phyloP scores from a whole-genome alignment of 2,888 invertebrate species.

The Pemphredon lugubris region DNA sequence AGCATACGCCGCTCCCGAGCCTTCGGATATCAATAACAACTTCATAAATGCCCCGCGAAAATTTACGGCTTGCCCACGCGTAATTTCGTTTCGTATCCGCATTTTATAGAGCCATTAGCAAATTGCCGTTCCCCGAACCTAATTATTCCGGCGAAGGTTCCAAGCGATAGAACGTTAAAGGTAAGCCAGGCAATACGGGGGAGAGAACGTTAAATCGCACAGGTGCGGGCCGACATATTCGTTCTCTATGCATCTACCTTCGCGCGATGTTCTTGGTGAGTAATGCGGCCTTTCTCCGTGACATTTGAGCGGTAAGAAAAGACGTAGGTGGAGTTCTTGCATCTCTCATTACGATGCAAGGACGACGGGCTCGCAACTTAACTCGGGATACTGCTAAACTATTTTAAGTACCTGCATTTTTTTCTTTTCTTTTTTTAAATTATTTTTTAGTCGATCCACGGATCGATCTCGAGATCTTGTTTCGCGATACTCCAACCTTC shows the following conservation, averaged over 20 bases:
- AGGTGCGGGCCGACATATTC: constrained; percentile 52
- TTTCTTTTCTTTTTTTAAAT: too few species aligned
- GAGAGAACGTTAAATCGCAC: constrained; percentile 40
- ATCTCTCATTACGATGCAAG: constrained; percentile 66
- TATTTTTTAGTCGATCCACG: too few species aligned
- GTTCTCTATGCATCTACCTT: constrained; percentile 9
- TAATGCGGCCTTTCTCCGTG: constrained; percentile 68
- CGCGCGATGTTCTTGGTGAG: constrained; percentile 51
- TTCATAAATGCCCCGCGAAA: too few species aligned
- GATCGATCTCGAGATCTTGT: too few species aligned
- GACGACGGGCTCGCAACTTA: constrained; percentile 50
- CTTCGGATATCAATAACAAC: too few species aligned
- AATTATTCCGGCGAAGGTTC: constrained; percentile 23
- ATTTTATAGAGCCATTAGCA: constrained; percentile 19
- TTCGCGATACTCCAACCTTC: too few species aligned
- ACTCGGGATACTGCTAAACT: constrained; percentile 22
- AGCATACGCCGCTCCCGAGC: too few species aligned
- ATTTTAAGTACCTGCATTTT: constrained; percentile 11
- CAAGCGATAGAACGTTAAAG: constrained; percentile 20
- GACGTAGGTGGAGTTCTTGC: constrained; percentile 66
- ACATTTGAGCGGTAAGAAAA: constrained; percentile 66
- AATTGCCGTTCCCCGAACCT: constrained; percentile 27
- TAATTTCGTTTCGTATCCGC: background rate
- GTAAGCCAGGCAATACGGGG: constrained; percentile 15
- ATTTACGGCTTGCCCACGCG: too few species aligned